Conservation (phyloP, 2,888 invertebrate species). For the Tetanocera ferruginea region DNA sequence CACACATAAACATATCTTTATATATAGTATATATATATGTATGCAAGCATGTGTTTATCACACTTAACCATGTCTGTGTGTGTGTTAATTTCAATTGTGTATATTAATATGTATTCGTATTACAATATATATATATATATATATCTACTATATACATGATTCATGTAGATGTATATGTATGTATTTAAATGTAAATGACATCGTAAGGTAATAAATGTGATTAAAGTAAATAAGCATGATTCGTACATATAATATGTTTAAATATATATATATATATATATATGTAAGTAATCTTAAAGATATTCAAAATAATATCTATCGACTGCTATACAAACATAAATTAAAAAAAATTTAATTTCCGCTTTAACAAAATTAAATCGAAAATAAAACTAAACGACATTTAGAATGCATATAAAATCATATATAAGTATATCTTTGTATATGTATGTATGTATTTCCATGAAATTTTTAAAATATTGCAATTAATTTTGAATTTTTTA, state of each 20-base stretch:
- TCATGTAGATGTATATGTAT: too few species aligned
- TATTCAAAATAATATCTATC: conserved; percentile 9
- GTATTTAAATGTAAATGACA: neutral
- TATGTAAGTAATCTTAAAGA: neutral
- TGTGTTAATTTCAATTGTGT: neutral
- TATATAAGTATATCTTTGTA: neutral
- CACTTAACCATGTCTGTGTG: neutral
- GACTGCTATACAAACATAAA: neutral
- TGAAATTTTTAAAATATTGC: neutral
- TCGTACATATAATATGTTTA: neutral
- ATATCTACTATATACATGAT: neutral
- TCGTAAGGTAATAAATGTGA: conserved; percentile 10
- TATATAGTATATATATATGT: neutral
- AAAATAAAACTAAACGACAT: neutral
- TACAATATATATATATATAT: conserved; percentile 4
- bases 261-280: neutral
- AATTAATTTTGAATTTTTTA: neutral
- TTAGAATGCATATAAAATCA: too few species aligned
- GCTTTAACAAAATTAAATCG: neutral
- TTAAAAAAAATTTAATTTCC: neutral
- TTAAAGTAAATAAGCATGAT: conserved; percentile 18
- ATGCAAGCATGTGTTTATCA: neutral
- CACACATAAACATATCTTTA: neutral
- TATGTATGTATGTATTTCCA: neutral
- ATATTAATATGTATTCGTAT: neutral